Conservation (phyloP, 2,113 vertebrate genomes). For the Crotalus viridis region DNA sequence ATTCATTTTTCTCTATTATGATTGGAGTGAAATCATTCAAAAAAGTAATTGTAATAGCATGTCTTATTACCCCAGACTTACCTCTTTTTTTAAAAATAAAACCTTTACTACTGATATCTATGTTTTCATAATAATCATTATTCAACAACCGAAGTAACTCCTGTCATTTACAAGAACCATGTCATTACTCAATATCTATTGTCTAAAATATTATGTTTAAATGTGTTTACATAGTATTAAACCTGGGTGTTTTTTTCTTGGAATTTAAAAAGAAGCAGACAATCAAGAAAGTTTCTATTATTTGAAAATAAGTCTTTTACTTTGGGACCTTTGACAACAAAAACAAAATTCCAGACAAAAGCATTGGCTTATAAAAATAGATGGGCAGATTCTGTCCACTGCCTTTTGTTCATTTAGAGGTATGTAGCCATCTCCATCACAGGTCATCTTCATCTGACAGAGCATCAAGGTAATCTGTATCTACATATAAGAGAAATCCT, state of each 20-base stretch:
- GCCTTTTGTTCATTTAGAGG: constrained; percentile 6
- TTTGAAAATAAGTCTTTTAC: constrained; percentile 8
- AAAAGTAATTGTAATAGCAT: neutral
- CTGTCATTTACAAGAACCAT: constrained; percentile 38
- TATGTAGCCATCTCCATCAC: constrained; percentile 45
- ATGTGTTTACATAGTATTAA: constrained; percentile 74
- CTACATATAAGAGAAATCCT: constrained; percentile 92
- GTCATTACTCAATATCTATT: constrained; percentile 61
- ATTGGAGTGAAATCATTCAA: neutral
- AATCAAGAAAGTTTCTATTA: constrained; percentile 13
- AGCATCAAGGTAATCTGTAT: constrained; percentile 90
- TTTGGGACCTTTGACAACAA: constrained; percentile 13
- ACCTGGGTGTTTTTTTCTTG: constrained; percentile 37
- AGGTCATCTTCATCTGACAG: constrained; percentile 85
- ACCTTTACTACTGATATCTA: constrained; percentile 10
- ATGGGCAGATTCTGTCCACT: constrained; percentile 4
- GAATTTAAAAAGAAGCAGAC: constrained; percentile 10
- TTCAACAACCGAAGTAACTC: constrained; percentile 49
- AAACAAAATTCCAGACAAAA: constrained; percentile 1
- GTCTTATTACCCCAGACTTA: constrained; percentile 26
- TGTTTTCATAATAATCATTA: constrained; percentile 63
- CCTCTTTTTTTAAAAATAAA: constrained; percentile 43
- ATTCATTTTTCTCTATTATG: neutral
- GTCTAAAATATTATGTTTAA: constrained; percentile 64
- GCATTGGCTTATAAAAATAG: neutral